phyloP scores from a whole-genome alignment of 2,797 vertebrate species.

The Chromis chromis region DNA sequence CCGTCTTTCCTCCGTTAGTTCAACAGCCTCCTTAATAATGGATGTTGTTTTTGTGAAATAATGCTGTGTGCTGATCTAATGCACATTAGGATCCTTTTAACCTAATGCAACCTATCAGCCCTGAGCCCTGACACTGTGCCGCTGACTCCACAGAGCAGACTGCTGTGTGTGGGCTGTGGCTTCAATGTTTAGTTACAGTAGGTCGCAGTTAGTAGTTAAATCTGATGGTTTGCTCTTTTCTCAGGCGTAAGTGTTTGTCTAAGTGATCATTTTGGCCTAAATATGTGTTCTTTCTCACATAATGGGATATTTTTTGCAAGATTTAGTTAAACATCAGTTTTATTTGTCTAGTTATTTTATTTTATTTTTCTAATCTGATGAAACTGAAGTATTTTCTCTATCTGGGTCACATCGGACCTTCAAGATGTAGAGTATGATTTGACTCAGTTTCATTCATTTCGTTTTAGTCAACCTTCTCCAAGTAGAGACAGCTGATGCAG shows the following conservation, averaged over 20 bases:
- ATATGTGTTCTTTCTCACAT: not conserved
- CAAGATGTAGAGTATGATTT: slow-evolving; percentile 32
- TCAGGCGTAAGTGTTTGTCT: slow-evolving; percentile 12
- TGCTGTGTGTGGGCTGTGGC: slow-evolving; percentile 44
- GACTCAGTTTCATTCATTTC: slow-evolving; percentile 44
- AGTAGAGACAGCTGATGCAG: slow-evolving; percentile 52
- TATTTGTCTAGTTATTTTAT: not conserved
- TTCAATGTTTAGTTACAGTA: slow-evolving; percentile 52
- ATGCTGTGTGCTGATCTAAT: slow-evolving; percentile 69
- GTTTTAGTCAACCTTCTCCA: slow-evolving; percentile 23
- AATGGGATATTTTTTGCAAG: not conserved
- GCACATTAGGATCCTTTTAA: slow-evolving; percentile 80
- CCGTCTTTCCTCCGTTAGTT: slow-evolving; percentile 48
- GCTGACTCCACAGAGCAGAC: slow-evolving; percentile 60
- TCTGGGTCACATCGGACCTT: slow-evolving; percentile 22
- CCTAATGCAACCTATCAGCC: slow-evolving; percentile 71
- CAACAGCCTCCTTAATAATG: slow-evolving; percentile 79
- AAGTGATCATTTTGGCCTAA: not conserved
- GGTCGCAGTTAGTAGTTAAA: slow-evolving; percentile 29
- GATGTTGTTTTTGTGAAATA: slow-evolving; percentile 79
- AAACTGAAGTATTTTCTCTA: slow-evolving; percentile 12
- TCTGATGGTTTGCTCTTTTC: slow-evolving; percentile 13
- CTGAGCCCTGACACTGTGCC: slow-evolving; percentile 24
- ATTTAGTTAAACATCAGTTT: slow-evolving; percentile 3
- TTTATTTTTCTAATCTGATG: not conserved